Evolutionary conservation across 2,888 invertebrate genomes (phyloP).

Genomic region (Tiliacea citrago): DNA sequence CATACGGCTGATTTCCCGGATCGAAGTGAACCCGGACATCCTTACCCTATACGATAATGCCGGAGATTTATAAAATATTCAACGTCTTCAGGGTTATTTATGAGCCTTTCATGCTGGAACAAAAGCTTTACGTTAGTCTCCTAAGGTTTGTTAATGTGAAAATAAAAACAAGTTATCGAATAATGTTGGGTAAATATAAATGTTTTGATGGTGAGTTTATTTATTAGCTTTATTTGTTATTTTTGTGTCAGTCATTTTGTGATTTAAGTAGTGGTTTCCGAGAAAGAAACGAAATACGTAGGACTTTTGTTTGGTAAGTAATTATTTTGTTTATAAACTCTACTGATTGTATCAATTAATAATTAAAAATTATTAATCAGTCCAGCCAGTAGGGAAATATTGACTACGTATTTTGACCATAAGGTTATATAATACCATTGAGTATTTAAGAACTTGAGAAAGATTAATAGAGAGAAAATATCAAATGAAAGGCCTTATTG

Average conservation of each 20-base stretch:
- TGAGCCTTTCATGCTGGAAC: slow-evolving; percentile 79
- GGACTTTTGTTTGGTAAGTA: slow-evolving; percentile 1
- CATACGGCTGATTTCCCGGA: slow-evolving; percentile 77
- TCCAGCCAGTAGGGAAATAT: neutral
- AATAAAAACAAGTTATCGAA: slow-evolving; percentile 63
- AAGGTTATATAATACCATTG: neutral
- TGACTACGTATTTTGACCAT: neutral
- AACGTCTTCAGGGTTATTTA: slow-evolving; percentile 83
- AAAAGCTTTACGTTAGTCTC: slow-evolving; percentile 75
- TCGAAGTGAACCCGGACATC: slow-evolving; percentile 78
- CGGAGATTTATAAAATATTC: slow-evolving; percentile 85
- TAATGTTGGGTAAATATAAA: slow-evolving; percentile 46
- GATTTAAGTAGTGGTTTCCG: slow-evolving; percentile 7
- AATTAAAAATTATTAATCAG: neutral
- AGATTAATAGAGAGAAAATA: too few relatives aligned
- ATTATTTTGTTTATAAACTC: neutral
- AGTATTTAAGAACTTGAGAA: neutral
- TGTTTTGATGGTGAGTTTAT: slow-evolving; percentile 17
- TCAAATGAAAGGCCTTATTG: too few relatives aligned
- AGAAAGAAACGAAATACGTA: neutral
- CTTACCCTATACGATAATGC: slow-evolving; percentile 85
- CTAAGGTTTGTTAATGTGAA: slow-evolving; percentile 70
- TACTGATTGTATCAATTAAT: neutral
- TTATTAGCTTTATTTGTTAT: neutral
- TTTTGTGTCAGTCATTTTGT: slow-evolving; percentile 18